Evolutionary conservation across 2,888 invertebrate species (phyloP).

Genomic region (Stenoptilia bipunctidactyla): DNA sequence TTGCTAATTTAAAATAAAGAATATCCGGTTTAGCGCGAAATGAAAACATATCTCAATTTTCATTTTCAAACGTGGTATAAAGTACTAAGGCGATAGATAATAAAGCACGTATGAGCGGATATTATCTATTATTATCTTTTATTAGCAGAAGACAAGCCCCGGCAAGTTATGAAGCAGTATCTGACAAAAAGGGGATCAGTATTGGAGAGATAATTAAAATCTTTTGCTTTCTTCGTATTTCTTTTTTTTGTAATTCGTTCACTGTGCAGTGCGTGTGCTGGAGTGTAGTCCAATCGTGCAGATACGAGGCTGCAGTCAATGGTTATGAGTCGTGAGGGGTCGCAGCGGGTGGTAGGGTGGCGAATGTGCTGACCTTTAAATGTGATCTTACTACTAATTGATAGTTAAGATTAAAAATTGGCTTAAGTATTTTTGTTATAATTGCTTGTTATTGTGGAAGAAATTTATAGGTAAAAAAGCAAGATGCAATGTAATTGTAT

Average conservation of each 20-base stretch:
- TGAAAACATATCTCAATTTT: neutral
- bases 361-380: no score
- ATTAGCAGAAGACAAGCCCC: slow-evolving; percentile 21
- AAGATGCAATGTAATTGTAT: no score
- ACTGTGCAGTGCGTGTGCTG: slow-evolving; percentile 46
- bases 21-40: neutral
- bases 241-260: slow-evolving; percentile 56
- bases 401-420: no score
- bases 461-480: no score
- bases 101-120: slow-evolving; percentile 1
- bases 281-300: slow-evolving; percentile 39
- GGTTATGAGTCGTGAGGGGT: slow-evolving; percentile 37
- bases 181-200: slow-evolving; percentile 24
- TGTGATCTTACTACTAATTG: no score
- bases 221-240: slow-evolving; percentile 40
- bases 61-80: neutral
- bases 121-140: slow-evolving; percentile 17
- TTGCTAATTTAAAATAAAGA: neutral
- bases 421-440: no score
- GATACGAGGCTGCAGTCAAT: slow-evolving; percentile 41
- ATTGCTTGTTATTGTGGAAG: no score
- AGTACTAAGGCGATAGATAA: neutral
- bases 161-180: slow-evolving; percentile 26
- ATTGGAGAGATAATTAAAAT: slow-evolving; percentile 42
- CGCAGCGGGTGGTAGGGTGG: slow-evolving; percentile 8